Evolutionary conservation across 2,888 invertebrate species (phyloP).

Genomic region (Synanthedon andrenaeformis): DNA sequence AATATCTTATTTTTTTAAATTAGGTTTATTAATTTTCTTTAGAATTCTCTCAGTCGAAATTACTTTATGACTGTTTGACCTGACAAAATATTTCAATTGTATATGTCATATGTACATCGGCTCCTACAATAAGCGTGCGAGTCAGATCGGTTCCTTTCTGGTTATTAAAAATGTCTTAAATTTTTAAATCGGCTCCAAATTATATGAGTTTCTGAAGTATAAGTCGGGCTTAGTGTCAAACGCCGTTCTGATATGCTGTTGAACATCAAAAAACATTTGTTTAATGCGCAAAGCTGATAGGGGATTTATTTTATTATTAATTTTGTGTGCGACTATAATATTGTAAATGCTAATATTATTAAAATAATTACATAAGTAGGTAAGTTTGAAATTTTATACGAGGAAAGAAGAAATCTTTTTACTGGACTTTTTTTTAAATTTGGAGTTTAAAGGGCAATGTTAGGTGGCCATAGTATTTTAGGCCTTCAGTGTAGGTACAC

Average conservation of each 20-base stretch:
- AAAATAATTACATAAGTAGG: slow-evolving; percentile 6
- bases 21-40: no score
- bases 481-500: no score
- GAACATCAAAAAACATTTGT: slow-evolving; percentile 54
- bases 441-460: not conserved
- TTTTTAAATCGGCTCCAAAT: slow-evolving; percentile 55
- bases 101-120: no score
- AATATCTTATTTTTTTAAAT: no score
- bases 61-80: no score
- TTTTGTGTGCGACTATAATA: slow-evolving; percentile 19
- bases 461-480: no score
- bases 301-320: slow-evolving; percentile 31
- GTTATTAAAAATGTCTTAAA: slow-evolving; percentile 47
- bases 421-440: no score
- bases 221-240: slow-evolving; percentile 62
- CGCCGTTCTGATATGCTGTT: slow-evolving; percentile 36
- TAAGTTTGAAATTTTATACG: not conserved
- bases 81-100: no score
- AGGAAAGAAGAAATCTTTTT: not conserved
- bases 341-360: slow-evolving; percentile 22
- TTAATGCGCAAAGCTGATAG: slow-evolving; percentile 42
- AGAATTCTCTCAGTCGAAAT: no score
- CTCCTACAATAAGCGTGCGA: slow-evolving; percentile 4
- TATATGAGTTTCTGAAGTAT: slow-evolving; percentile 52
- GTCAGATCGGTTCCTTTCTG: slow-evolving; percentile 26